phyloP scores from a whole-genome alignment of 2,888 invertebrate genomes.

The Andricus curvator region DNA sequence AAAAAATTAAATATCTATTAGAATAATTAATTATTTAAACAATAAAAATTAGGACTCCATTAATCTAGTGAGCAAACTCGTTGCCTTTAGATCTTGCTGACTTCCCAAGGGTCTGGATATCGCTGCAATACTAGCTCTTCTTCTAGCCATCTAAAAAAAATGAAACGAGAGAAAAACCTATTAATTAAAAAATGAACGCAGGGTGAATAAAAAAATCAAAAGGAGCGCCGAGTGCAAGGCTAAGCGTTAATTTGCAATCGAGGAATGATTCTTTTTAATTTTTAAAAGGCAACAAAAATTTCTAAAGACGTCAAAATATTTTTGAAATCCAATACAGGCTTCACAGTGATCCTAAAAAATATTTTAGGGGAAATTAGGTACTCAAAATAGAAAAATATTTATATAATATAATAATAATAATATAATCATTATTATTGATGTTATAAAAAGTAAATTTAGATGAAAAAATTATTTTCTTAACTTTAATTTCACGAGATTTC shows the following conservation, averaged over 20 bases:
- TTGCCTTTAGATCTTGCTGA: constrained; percentile 73
- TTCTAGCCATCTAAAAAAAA: constrained; percentile 75
- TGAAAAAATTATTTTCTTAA: too few relatives aligned
- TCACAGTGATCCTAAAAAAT: too few relatives aligned
- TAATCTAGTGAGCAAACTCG: constrained; percentile 49
- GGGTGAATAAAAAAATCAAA: neutral
- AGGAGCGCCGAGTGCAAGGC: constrained; percentile 8
- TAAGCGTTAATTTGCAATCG: constrained; percentile 17
- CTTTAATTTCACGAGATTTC: too few relatives aligned
- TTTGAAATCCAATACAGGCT: too few relatives aligned
- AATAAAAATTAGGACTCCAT: constrained; percentile 15
- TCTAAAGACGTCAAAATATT: too few relatives aligned
- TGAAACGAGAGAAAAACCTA: constrained; percentile 39
- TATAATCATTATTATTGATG: too few relatives aligned
- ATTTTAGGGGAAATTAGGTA: too few relatives aligned
- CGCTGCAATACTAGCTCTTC: constrained; percentile 81
- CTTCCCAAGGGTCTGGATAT: constrained; percentile 77
- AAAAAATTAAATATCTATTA: constrained; percentile 25
- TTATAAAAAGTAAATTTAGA: too few relatives aligned
- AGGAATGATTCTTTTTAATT: neutral
- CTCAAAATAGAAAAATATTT: too few relatives aligned
- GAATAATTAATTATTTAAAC: neutral
- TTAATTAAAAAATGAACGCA: constrained; percentile 21
- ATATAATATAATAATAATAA: too few relatives aligned
- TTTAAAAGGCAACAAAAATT: neutral